A percentile compares a stretch with the other conserved stretches of the same genome.
These are phyloP conservation scores for Greenwoodochromis staneri DNA, from an alignment of 2,113 vertebrate genomes.

Conservation along the genomic window DNA sequence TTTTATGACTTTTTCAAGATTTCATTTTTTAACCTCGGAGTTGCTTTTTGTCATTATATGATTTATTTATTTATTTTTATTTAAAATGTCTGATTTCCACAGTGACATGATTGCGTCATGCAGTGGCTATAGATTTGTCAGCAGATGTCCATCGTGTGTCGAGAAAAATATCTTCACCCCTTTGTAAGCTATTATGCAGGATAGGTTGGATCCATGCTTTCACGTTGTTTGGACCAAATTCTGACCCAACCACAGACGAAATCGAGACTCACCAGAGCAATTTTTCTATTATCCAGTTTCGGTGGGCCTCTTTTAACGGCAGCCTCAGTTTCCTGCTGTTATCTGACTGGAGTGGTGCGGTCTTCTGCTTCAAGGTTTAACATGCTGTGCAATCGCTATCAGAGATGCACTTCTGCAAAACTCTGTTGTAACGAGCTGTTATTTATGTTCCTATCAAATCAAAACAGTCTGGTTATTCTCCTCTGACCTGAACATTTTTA, in stretches of 20 bases:
- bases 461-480: neutral
- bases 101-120: neutral
- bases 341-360: neutral
- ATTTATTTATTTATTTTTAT: neutral
- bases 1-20: neutral
- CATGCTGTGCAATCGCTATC: neutral
- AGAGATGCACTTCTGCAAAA: neutral
- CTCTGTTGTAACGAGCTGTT: neutral
- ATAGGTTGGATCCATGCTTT: neutral
- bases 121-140: neutral
- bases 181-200: neutral
- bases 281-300: neutral
- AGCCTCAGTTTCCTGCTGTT: neutral
- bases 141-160: neutral
- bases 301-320: neutral
- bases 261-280: neutral
- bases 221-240: accelerated
- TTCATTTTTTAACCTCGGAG: neutral
- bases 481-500: neutral
- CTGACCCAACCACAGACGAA: neutral
- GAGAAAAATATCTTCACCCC: neutral
- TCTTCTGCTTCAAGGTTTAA: neutral
- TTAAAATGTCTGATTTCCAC: neutral
- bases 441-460: neutral
- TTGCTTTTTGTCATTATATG: neutral